phyloP scores from a whole-genome alignment of 2,797 vertebrate genomes.

The Rhinella marina region DNA sequence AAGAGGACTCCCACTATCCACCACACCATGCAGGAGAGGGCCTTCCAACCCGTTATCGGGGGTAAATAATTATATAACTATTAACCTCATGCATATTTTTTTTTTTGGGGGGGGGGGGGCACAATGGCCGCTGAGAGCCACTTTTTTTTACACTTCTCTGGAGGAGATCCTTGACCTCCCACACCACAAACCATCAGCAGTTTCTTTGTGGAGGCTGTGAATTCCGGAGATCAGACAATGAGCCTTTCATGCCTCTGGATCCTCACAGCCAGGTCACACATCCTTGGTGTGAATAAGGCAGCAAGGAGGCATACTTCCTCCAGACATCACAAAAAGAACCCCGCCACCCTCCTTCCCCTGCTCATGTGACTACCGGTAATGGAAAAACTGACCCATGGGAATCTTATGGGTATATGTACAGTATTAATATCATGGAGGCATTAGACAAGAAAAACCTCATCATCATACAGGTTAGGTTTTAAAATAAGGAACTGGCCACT shows the following conservation, averaged over 20 bases:
- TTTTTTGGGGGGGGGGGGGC: too few relatives aligned
- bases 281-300: constrained; percentile 43
- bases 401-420: background rate
- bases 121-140: background rate
- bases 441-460: background rate
- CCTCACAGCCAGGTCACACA: constrained; percentile 51
- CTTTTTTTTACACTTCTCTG: background rate
- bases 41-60: background rate
- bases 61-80: too few relatives aligned
- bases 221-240: constrained; percentile 23
- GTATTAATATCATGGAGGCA: background rate
- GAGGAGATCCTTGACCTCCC: background rate
- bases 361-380: constrained; percentile 39
- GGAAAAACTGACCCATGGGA: background rate
- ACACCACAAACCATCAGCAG: background rate
- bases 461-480: too few relatives aligned
- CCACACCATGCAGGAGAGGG: background rate
- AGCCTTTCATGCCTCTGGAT: constrained; percentile 22
- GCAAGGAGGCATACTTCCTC: constrained; percentile 11
- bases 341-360: background rate
- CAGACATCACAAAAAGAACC: constrained; percentile 19
- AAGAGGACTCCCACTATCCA: background rate
- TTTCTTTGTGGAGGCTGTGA: background rate
- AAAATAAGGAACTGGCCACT: background rate
- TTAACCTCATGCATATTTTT: background rate